These are phyloP conservation scores for Drosophila barbarae DNA, from an alignment of 2,888 invertebrate species.

Conservation along the genomic window DNA sequence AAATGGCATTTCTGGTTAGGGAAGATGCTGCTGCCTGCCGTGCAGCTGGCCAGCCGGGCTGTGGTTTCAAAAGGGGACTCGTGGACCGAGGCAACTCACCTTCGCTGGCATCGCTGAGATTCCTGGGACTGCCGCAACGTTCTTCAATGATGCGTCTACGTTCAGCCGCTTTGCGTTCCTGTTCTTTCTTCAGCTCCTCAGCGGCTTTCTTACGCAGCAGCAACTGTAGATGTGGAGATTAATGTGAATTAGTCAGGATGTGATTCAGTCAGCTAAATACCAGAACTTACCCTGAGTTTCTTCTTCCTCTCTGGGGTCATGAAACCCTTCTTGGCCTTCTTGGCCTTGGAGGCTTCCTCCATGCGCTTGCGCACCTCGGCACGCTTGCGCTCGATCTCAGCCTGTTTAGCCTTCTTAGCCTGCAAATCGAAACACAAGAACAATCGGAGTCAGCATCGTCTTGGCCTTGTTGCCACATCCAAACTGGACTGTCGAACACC, in stretches of 20 bases:
- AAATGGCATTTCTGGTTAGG: neutral
- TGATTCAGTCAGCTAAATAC: neutral
- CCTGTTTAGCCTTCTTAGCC: conserved; percentile 99
- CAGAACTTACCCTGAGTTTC: conserved; percentile 96
- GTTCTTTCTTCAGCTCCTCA: conserved; percentile 99
- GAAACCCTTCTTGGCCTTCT: conserved; percentile 99
- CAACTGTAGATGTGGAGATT: conserved; percentile 83
- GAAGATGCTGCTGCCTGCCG: neutral
- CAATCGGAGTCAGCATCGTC: conserved; percentile 16
- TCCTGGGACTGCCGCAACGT: conserved; percentile 95
- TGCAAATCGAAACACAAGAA: conserved; percentile 74
- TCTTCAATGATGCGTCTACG: conserved; percentile 98
- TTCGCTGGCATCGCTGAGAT: conserved; percentile 95
- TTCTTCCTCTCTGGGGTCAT: conserved; percentile 99
- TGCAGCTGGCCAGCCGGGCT: neutral
- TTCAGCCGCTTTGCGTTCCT: conserved; percentile 98
- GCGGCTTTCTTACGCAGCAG: conserved; percentile 99
- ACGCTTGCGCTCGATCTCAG: conserved; percentile 98
- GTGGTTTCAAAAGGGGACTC: conserved; percentile 2
- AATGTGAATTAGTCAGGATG: neutral
- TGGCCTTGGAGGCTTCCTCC: conserved; percentile 98
- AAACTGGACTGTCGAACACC: conserved; percentile 17
- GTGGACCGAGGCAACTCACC: conserved; percentile 82
- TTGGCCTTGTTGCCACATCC: neutral
- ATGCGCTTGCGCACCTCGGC: conserved; percentile 99